Evolutionary conservation across 2,888 invertebrate genomes (phyloP).

Genomic region (Metacarcinus magister): DNA sequence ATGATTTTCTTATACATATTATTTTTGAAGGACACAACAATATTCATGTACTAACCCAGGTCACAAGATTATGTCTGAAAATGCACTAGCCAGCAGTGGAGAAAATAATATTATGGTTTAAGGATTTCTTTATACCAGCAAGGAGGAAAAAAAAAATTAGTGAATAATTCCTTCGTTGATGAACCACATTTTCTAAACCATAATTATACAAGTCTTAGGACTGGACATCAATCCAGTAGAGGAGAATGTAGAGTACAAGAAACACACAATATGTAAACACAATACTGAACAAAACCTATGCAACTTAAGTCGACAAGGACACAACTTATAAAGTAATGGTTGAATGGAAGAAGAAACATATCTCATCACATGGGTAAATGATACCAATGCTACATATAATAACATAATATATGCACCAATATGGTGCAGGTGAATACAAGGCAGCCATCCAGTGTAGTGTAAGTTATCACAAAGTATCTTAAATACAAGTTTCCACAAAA

Average conservation of each 20-base stretch:
- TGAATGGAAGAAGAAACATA: neutral
- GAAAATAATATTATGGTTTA: neutral
- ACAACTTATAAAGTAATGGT: neutral
- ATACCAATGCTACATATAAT: neutral
- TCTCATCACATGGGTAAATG: neutral
- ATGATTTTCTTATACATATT: neutral
- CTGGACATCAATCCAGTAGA: neutral
- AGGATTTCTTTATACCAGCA: neutral
- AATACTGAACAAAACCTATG: neutral
- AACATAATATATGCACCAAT: slow-evolving; percentile 43
- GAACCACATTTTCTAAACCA: neutral
- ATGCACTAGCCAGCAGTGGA: slow-evolving; percentile 22
- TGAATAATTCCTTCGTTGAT: neutral
- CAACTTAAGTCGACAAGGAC: neutral
- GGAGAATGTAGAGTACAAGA: neutral
- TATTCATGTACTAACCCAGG: neutral
- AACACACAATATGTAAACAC: neutral
- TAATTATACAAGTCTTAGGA: neutral
- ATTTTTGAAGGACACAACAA: neutral
- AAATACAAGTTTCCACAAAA: neutral
- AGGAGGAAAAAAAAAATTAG: neutral
- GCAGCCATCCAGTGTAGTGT: slow-evolving; percentile 51
- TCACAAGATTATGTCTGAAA: neutral
- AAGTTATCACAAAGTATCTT: slow-evolving; percentile 53
- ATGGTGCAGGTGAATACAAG: slow-evolving; percentile 51